Evolutionary conservation across 1,140 invertebrate species (phyloP), one percentile per base, ranked within the genome.

Genomic region (Drosophila bifasciata): DNA sequence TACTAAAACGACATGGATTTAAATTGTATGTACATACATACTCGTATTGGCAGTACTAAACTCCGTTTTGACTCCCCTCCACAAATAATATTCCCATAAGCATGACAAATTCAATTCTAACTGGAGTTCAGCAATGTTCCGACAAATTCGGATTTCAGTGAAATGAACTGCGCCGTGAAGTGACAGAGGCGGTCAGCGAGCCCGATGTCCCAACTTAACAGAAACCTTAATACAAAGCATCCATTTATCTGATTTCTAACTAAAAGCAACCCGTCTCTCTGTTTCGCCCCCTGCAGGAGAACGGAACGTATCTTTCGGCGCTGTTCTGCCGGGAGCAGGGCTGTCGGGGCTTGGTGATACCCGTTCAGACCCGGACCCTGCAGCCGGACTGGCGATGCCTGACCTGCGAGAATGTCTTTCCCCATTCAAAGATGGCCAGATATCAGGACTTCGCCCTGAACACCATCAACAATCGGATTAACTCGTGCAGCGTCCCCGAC

Each of bases 381-480:
- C 89, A 90, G 49, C 84, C 90, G 15, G 86, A 91, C 56, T 91
- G 90, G 90, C 74, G 89, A 32, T 91, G 90, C 43, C 55, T 88
- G 5, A 91, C 51, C 46, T 91, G 90, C 58, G 78, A 90, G 62
- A 89, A 72, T 40, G 71, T 91, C 21, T 91, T 85, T 43, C 79
- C 84, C 3, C 86, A 91, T 40, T 16, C 80, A 4, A 90, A 91
- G 49, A 91, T 91, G 90, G 80, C 84, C 0, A 74, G 89, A 1
- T 91, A 91, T 64, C 90, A 91, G 76, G 90, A 91, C 69, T 91
- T 91, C 41, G 88, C 90, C 0, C 59, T 91, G 25, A 90, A 90
- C 41, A 91, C 90, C 36, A 91, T 91, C 50, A 91, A 91, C 56
- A 90, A 90, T 62, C 72, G 90, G 21, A 90, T 91, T n/a, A 91